Conservation (phyloP, 2,797 vertebrate species). For the Nothura maculosa region DNA sequence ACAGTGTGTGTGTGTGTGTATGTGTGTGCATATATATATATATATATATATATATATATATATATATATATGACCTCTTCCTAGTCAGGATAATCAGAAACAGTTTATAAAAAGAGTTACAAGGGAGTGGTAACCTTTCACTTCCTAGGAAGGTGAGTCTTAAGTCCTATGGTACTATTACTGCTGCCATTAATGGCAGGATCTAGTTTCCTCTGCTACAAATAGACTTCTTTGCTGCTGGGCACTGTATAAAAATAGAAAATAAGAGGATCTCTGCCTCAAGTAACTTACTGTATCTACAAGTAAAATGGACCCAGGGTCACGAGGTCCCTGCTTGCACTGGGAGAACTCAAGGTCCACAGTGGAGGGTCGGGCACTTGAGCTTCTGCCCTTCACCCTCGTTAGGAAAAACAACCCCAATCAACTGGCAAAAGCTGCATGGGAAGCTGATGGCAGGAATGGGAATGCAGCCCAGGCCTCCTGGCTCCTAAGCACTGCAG, state of each 20-base stretch:
- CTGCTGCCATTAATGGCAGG: not conserved
- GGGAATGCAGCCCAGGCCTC: not conserved
- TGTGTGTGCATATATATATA: too few species aligned
- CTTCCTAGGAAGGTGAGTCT: not conserved
- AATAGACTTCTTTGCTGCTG: not conserved
- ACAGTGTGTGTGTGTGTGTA: too few species aligned
- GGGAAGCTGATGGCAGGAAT: not conserved
- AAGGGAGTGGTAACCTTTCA: not conserved
- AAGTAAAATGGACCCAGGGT: not conserved
- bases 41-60: too few species aligned
- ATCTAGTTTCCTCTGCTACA: not conserved
- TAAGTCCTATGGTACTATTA: not conserved
- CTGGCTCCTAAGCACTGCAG: not conserved
- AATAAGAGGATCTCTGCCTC: not conserved
- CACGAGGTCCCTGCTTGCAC: not conserved
- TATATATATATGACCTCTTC: not conserved
- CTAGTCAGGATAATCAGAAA: not conserved
- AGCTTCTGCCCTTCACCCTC: not conserved
- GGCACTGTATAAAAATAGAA: not conserved
- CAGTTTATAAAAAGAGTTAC: not conserved
- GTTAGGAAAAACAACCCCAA: not conserved
- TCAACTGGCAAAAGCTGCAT: not conserved
- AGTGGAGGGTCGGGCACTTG: not conserved
- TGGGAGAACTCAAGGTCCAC: not conserved
- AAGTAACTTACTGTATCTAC: fast-evolving